Percentiles rank a stretch among this genome's conserved stretches.
Conservation (phyloP, 2,888 invertebrate genomes). For the Drosophila robusta region DNA sequence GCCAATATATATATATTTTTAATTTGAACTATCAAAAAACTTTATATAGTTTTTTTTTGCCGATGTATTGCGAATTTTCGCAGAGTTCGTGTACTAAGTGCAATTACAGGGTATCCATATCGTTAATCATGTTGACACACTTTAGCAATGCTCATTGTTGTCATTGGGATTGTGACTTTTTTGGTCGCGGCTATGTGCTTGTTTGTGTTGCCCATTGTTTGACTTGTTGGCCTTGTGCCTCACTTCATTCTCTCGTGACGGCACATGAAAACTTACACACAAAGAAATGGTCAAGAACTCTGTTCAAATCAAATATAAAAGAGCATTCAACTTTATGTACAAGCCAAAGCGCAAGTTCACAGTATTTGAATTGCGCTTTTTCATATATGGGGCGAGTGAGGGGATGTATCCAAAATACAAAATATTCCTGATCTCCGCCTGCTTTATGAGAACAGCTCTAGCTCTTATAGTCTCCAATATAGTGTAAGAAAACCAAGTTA, state of each 20-base stretch:
- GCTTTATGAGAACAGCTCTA: too few relatives aligned
- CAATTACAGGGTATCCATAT: slow-evolving; percentile 15
- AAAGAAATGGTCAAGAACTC: neutral
- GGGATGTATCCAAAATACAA: too few relatives aligned
- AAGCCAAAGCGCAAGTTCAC: too few relatives aligned
- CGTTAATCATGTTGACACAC: neutral
- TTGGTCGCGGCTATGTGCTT: slow-evolving; percentile 17
- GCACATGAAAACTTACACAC: slow-evolving; percentile 1
- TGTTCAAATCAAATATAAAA: too few relatives aligned
- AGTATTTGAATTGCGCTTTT: too few relatives aligned
- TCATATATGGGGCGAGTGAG: too few relatives aligned
- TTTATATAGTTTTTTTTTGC: neutral
- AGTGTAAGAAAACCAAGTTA: too few relatives aligned
- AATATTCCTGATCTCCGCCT: too few relatives aligned
- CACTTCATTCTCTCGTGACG: slow-evolving; percentile 22
- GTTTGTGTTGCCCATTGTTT: slow-evolving; percentile 44
- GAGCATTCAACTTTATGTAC: too few relatives aligned
- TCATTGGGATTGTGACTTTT: slow-evolving; percentile 13
- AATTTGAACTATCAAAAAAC: neutral
- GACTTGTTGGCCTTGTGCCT: slow-evolving; percentile 51
- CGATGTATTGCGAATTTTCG: too few relatives aligned
- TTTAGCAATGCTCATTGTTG: neutral
- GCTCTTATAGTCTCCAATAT: too few relatives aligned
- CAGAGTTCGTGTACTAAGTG: neutral
- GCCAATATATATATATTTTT: neutral